Conservation (phyloP, 2,113 vertebrate genomes). For the Craseonycteris thonglongyai region DNA sequence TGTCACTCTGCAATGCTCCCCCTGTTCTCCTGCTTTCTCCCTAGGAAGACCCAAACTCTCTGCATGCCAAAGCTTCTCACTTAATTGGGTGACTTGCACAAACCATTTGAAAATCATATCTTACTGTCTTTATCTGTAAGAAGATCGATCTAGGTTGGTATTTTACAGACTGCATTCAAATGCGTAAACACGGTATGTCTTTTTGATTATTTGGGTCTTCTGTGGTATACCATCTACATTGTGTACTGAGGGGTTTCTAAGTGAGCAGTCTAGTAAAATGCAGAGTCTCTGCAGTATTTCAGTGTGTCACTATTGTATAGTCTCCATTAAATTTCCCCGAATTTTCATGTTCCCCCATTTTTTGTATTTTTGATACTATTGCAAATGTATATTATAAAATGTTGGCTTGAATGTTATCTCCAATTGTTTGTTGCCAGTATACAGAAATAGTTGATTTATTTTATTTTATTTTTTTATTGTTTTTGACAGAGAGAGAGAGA, state of each 20-base stretch:
- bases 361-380: neutral
- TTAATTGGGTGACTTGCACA: neutral
- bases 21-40: neutral
- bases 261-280: neutral
- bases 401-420: neutral
- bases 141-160: neutral
- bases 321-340: neutral
- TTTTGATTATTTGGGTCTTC: neutral
- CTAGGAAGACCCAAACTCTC: neutral
- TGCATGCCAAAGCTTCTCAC: neutral
- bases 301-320: neutral
- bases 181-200: neutral
- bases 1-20: neutral
- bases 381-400: neutral
- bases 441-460: too few relatives aligned
- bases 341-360: neutral
- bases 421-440: neutral
- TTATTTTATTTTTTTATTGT: too few relatives aligned
- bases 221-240: neutral
- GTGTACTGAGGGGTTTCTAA: neutral
- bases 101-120: neutral
- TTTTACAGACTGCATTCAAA: neutral
- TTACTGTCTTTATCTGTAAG: neutral
- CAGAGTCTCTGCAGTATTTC: neutral
- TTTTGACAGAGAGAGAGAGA: too few relatives aligned